Base-by-base conservation (phyloP, 2,797 vertebrate genomes). In the Podargus strigoides region DNA sequence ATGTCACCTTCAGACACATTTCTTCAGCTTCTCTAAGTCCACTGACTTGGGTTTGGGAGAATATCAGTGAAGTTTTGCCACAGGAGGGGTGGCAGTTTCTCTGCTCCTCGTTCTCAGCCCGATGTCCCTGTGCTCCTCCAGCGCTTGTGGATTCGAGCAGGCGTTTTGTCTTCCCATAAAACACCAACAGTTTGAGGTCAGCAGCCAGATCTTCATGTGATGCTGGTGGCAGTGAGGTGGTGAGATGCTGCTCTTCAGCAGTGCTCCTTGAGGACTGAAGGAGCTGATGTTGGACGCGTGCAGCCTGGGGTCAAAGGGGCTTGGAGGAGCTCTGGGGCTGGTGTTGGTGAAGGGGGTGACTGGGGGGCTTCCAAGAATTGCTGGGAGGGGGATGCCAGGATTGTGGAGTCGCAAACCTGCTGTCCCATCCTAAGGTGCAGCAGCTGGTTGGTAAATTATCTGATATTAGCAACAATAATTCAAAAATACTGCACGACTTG, bases 81-180 rank as follows among this genome's bases (percentile, higher is more conserved):
- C 4, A 1, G 6, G 2, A 7, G 0, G 5, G 5, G 1, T 8
- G 14, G 39, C 50, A 21, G 60, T 21, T 37, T 42, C 62, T 22
- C 39, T 24, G 1, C 56, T 64, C 12, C 0, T 19, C 2, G 2
- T 42, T 42, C 47, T 1, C 19, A 77, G 49, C 64, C 6, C 2
- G 11, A 36, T 21, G 21, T 39, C 58, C 6, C 47, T 0, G 5
- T 30, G 0, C n/a, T 28, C 1, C 1, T 13, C 74, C n/a, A 4
- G n/a, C 3, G 0, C 55, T 42, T 11, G 1, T 17, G 63, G 77
- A 19, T 23, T 23, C 11, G 8, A 77, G 79, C 41, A 15, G 69
- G 21, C 18, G 0, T 49, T 58, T 42, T 14, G 20, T 50, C 47
- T 3, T 56, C 49, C 39, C 0, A 2, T 27, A 77, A 77, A 56